These are phyloP conservation scores for Tetragonula carbonaria DNA, from an alignment of 2,888 invertebrate genomes.

Conservation along the genomic window DNA sequence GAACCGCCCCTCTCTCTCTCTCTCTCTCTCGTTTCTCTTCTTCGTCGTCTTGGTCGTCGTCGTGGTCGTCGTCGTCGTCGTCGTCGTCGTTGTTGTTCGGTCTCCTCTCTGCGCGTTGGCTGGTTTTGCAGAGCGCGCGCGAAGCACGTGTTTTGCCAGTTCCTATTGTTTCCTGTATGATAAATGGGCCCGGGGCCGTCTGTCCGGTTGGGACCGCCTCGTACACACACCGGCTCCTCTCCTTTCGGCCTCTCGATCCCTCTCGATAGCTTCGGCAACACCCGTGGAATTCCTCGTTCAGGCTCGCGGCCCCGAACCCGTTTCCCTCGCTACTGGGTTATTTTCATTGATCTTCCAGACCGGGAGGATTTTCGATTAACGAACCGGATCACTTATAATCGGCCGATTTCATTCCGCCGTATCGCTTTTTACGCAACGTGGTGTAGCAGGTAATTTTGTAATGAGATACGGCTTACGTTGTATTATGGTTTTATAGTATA, in stretches of 20 bases:
- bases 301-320: background rate
- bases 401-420: no score
- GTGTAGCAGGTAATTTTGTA: no score
- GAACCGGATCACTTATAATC: no score
- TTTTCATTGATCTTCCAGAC: no score
- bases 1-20: conserved; percentile 62
- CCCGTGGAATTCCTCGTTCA: conserved; percentile 18
- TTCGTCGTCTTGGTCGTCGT: background rate
- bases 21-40: background rate
- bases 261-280: conserved; percentile 33
- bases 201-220: conserved; percentile 47
- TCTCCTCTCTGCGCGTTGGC: conserved; percentile 63
- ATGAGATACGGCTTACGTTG: no score
- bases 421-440: background rate
- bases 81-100: conserved; percentile 36
- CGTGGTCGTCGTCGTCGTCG: conserved; percentile 19
- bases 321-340: conserved; percentile 5
- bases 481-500: no score
- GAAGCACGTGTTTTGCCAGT: conserved; percentile 84
- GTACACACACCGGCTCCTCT: conserved; percentile 57
- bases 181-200: conserved; percentile 75
- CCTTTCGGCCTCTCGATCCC: conserved; percentile 54
- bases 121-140: conserved; percentile 80
- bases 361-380: background rate
- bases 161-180: conserved; percentile 84